A percentile compares a stretch with the other conserved stretches of the same genome.
Evolutionary conservation across 2,113 vertebrate species (phyloP).

Genomic region (Saccopteryx bilineata): DNA sequence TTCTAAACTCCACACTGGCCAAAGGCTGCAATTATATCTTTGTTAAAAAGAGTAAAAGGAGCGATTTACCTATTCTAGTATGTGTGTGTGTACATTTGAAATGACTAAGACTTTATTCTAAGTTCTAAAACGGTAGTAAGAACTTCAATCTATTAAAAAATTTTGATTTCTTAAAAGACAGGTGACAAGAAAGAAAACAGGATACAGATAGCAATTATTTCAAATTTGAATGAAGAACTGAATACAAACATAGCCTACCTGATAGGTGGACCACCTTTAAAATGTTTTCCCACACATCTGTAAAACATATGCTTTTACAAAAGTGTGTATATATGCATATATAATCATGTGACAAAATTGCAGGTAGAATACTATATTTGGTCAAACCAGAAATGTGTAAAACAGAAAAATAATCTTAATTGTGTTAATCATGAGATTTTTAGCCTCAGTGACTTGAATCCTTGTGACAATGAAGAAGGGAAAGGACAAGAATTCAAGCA

Average conservation of each 20-base stretch:
- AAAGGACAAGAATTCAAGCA: conserved; percentile 46
- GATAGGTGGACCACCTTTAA: not conserved
- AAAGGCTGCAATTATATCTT: conserved; percentile 20
- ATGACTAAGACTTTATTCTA: conserved; percentile 42
- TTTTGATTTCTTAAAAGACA: conserved; percentile 48
- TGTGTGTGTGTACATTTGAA: conserved; percentile 16
- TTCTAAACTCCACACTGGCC: not conserved
- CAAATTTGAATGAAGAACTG: conserved; percentile 36
- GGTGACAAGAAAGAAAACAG: conserved; percentile 35
- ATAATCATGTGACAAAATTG: not conserved
- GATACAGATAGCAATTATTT: conserved; percentile 38
- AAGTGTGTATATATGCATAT: not conserved
- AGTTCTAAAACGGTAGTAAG: conserved; percentile 49
- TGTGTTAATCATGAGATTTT: conserved; percentile 65
- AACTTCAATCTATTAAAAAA: conserved; percentile 35
- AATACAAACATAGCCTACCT: conserved; percentile 46
- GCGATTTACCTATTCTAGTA: not conserved
- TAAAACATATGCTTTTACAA: not conserved
- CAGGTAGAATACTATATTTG: not conserved
- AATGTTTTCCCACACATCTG: not conserved
- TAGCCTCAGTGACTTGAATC: conserved; percentile 5
- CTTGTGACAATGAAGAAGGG: conserved; percentile 31
- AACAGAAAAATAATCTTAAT: conserved; percentile 22
- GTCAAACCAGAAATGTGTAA: not conserved
- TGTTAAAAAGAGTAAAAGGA: conserved; percentile 50